Conservation (phyloP, 2,113 vertebrate species). For the human region DNA sequence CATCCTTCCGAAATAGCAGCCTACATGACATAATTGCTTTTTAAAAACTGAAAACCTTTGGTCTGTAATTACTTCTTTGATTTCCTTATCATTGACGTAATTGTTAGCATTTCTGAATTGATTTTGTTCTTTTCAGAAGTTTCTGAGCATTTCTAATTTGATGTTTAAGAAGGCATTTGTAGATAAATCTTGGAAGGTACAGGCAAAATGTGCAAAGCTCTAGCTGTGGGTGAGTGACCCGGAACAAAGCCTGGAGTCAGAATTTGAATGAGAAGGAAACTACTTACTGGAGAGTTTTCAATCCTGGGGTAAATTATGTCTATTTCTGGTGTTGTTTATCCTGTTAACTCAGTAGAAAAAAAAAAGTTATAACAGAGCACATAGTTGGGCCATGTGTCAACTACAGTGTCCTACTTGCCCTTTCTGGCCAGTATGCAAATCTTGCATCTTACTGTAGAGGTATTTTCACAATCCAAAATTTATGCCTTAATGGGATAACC, state of each 20-base stretch:
- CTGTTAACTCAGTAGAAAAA: background rate
- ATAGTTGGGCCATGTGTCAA: background rate
- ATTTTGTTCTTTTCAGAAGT: slow-evolving; percentile 52
- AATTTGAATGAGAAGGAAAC: background rate
- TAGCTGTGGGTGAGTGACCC: background rate
- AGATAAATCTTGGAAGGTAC: background rate
- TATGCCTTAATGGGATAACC: background rate
- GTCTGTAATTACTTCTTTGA: slow-evolving; percentile 58
- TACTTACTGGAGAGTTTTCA: background rate
- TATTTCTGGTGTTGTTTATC: background rate
- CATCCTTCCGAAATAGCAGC: slow-evolving; percentile 35
- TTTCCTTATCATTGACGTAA: slow-evolving; percentile 63
- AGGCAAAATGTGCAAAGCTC: background rate
- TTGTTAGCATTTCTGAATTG: slow-evolving; percentile 48
- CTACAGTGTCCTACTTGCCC: background rate
- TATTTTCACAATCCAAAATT: background rate
- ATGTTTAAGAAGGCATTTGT: slow-evolving; percentile 39
- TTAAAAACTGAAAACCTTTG: background rate
- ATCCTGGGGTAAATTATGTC: slow-evolving; percentile 32
- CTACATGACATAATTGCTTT: slow-evolving; percentile 22
- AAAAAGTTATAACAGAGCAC: background rate
- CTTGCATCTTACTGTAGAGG: background rate
- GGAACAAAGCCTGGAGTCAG: background rate
- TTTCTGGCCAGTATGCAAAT: background rate
- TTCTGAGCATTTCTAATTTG: slow-evolving; percentile 65